Evolutionary conservation across 2,888 invertebrate genomes (phyloP).

Genomic region (Drosophila ustulata): DNA sequence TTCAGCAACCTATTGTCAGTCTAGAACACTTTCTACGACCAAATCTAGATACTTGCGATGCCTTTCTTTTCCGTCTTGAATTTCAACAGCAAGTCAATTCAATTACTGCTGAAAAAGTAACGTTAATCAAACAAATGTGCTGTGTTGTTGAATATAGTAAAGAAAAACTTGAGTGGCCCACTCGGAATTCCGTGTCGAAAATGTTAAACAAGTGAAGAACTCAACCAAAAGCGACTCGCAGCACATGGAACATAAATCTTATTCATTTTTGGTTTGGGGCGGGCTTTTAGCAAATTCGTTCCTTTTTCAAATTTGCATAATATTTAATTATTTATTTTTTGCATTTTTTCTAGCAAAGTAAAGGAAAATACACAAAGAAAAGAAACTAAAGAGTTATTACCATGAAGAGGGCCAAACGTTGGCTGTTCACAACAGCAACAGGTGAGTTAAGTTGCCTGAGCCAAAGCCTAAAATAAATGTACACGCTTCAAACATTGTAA

Average conservation of each 20-base stretch:
- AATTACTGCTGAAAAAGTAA: constrained; percentile 34
- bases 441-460: constrained; percentile 82
- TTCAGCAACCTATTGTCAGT: constrained; percentile 2
- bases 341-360: constrained; percentile 39
- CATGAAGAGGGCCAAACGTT: constrained; percentile 86
- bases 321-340: constrained; percentile 28
- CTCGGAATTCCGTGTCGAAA: constrained; percentile 40
- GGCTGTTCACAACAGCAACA: constrained; percentile 86
- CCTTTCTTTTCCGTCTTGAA: constrained; percentile 20
- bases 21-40: constrained; percentile 74
- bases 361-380: constrained; percentile 37
- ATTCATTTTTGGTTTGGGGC: constrained; percentile 8
- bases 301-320: constrained; percentile 45
- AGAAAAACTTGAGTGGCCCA: constrained; percentile 8
- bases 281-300: constrained; percentile 41
- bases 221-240: constrained; percentile 10
- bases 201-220: constrained; percentile 45
- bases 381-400: constrained; percentile 47
- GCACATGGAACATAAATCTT: constrained; percentile 28
- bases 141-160: constrained; percentile 27
- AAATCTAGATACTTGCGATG: constrained; percentile 22
- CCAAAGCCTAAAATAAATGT: constrained; percentile 13
- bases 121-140: constrained; percentile 35
- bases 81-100: constrained; percentile 1
- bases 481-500: constrained; percentile 15